phyloP scores from a whole-genome alignment of 2,113 vertebrate species.

The Trematocara nigrifrons region DNA sequence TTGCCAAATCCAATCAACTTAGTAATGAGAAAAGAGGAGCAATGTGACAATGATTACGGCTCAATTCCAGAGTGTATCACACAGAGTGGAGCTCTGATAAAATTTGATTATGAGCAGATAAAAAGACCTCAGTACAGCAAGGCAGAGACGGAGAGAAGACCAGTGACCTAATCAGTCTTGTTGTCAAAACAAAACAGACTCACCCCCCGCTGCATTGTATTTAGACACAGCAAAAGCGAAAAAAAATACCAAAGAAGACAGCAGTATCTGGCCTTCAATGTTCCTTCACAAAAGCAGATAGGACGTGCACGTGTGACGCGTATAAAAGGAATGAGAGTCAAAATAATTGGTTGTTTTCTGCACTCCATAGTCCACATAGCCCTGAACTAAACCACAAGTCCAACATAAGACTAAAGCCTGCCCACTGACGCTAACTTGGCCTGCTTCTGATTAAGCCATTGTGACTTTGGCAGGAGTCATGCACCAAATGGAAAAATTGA shows the following conservation, averaged over 20 bases:
- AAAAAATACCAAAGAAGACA: conserved; percentile 22
- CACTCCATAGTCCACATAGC: conserved; percentile 33
- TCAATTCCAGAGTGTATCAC: conserved; percentile 14
- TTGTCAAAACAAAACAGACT: conserved; percentile 38
- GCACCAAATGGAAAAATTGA: conserved; percentile 49
- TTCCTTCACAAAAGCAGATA: conserved; percentile 35
- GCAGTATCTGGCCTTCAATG: neutral
- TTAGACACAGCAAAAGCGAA: neutral
- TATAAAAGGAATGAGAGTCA: conserved; percentile 53
- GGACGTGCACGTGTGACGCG: conserved; percentile 42
- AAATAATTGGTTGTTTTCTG: conserved; percentile 58
- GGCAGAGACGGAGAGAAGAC: neutral
- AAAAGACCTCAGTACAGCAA: conserved; percentile 21
- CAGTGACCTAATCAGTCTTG: conserved; percentile 18
- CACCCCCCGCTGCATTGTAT: neutral
- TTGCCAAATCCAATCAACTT: conserved; percentile 25
- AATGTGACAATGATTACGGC: conserved; percentile 49
- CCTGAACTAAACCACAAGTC: conserved; percentile 61
- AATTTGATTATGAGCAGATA: conserved; percentile 50
- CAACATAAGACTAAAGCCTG: conserved; percentile 51
- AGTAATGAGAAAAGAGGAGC: conserved; percentile 6
- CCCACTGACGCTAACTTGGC: conserved; percentile 57
- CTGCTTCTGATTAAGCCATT: conserved; percentile 58
- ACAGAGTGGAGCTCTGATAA: neutral
- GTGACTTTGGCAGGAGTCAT: conserved; percentile 52